A percentile compares a stretch with the other conserved stretches of the same genome.
Conservation (phyloP, 2,888 invertebrate genomes). For the Drosophila kuntzei region DNA sequence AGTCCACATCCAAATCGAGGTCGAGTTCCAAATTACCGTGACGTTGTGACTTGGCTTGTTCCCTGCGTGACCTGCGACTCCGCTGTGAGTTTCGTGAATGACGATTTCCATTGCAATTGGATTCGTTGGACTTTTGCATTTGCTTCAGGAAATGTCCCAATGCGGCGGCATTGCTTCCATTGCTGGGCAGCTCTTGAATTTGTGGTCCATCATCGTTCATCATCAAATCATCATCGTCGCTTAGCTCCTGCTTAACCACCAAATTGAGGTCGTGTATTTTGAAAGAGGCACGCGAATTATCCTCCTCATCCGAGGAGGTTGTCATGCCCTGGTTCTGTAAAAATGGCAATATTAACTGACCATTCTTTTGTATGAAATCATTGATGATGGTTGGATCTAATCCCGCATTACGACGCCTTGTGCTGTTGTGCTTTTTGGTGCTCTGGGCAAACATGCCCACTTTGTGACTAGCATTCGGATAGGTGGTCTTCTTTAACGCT, state of each 20-base stretch:
- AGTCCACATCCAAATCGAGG: slow-evolving; percentile 46
- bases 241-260: slow-evolving; percentile 81
- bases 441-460: slow-evolving; percentile 84
- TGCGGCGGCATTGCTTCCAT: slow-evolving; percentile 70
- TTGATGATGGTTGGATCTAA: slow-evolving; percentile 83
- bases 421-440: slow-evolving; percentile 72
- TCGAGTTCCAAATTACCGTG: slow-evolving; percentile 32
- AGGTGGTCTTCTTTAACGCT: slow-evolving; percentile 85
- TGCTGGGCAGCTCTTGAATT: slow-evolving; percentile 70
- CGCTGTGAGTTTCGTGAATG: slow-evolving; percentile 84
- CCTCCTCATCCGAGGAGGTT: slow-evolving; percentile 84
- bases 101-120: slow-evolving; percentile 56
- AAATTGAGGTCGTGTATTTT: slow-evolving; percentile 85
- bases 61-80: slow-evolving; percentile 76
- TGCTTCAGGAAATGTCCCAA: slow-evolving; percentile 80
- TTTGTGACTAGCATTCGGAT: slow-evolving; percentile 84
- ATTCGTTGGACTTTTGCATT: slow-evolving; percentile 79
- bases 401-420: slow-evolving; percentile 82
- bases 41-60: slow-evolving; percentile 29
- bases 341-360: slow-evolving; percentile 85
- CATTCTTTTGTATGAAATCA: slow-evolving; percentile 83
- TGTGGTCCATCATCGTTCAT: slow-evolving; percentile 49
- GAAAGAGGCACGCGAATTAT: slow-evolving; percentile 84
- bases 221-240: slow-evolving; percentile 74
- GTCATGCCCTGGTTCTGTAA: slow-evolving; percentile 85